These are phyloP conservation scores for Uria aalge DNA, from an alignment of 2,113 vertebrate species.

Conservation along the genomic window DNA sequence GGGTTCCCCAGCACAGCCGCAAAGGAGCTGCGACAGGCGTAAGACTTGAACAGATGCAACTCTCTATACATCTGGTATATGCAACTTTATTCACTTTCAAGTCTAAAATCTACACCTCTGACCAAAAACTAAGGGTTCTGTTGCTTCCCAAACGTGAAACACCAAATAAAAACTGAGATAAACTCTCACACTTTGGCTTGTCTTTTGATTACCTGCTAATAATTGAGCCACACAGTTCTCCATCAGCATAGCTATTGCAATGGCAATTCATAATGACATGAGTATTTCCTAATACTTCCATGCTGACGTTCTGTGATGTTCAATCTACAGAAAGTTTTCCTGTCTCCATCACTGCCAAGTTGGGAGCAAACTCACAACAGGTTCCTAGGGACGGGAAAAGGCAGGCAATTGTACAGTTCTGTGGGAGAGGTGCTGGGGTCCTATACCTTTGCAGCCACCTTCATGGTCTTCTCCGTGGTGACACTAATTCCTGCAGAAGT, in stretches of 20 bases:
- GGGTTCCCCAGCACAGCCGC: background rate
- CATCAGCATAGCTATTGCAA: background rate
- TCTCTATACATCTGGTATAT: background rate
- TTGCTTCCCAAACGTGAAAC: background rate
- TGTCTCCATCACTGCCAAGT: background rate
- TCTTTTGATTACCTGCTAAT: background rate
- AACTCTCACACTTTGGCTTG: accelerated
- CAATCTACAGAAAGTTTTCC: background rate
- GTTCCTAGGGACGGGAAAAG: background rate
- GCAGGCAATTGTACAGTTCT: background rate
- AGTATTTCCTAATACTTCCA: background rate
- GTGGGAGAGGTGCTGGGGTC: background rate
- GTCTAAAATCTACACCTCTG: background rate
- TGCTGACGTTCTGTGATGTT: background rate
- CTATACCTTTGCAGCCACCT: background rate
- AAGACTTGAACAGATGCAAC: background rate
- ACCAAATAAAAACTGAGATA: background rate
- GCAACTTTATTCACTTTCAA: background rate
- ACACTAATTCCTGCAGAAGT: background rate
- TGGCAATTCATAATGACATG: background rate
- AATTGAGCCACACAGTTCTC: background rate
- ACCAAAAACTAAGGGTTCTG: background rate
- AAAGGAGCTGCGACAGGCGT: background rate
- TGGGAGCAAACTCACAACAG: background rate
- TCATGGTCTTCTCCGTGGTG: background rate